Percentiles rank a stretch among this genome's conserved stretches.
Evolutionary conservation across 2,113 vertebrate species (phyloP).

Genomic region (Steatornis caripensis): DNA sequence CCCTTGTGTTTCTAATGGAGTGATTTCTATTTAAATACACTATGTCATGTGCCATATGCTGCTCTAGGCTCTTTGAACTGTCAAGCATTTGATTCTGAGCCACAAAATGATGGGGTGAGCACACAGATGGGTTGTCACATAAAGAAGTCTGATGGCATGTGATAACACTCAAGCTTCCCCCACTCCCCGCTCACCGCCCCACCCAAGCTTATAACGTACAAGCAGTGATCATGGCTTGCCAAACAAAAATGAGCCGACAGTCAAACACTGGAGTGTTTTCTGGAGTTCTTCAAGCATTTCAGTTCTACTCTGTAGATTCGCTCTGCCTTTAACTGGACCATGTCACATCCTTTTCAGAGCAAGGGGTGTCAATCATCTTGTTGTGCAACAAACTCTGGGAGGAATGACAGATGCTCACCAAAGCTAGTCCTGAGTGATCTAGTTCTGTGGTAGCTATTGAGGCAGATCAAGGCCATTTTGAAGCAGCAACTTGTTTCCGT

Average conservation of each 20-base stretch:
- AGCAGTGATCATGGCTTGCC: conserved; percentile 31
- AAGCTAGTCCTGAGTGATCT: background rate
- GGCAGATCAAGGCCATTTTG: background rate
- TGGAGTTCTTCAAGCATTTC: conserved; percentile 31
- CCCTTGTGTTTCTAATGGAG: conserved; percentile 33
- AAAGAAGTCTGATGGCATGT: conserved; percentile 54
- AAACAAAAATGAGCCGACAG: conserved; percentile 54
- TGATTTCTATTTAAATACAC: conserved; percentile 59
- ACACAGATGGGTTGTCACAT: conserved; percentile 55
- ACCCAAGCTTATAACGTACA: background rate
- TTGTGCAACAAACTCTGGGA: background rate
- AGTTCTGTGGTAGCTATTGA: background rate
- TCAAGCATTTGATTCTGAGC: conserved; percentile 42
- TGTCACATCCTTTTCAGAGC: background rate
- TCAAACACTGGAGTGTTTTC: background rate
- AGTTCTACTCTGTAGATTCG: conserved; percentile 21
- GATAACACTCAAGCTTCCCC: background rate
- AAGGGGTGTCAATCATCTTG: conserved; percentile 2
- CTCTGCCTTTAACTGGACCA: background rate
- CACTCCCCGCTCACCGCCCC: no score
- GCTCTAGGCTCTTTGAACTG: conserved; percentile 57
- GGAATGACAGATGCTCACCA: background rate
- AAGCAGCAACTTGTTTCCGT: background rate
- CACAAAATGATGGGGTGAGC: background rate
- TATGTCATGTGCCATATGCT: conserved; percentile 50